Base-by-base conservation (phyloP, 2,113 vertebrate species). In the Tachysurus vachellii region DNA sequence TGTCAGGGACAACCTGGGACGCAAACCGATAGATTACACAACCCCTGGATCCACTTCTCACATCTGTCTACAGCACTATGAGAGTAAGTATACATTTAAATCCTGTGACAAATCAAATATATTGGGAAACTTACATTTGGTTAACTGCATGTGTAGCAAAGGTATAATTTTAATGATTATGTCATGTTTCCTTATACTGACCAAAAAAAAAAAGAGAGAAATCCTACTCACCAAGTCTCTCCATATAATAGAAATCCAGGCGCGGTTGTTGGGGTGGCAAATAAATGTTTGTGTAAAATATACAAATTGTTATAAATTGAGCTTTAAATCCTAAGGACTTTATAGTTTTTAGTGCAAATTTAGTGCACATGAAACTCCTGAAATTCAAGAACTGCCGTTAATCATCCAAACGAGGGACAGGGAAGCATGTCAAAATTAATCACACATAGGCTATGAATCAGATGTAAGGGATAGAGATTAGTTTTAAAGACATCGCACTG, bases 1-100 rank as follows among this genome's bases (percentile, higher is more conserved):
- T 0, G 95, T 95, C 0, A 91, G 94, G 0, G 97, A 99, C 92
- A 98, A 97, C 92, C 82, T 93, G 0, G 96, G 95, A 0, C 96
- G 89, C 84, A 98, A 94, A 12, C 97, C 97, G 0, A 88, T 95
- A 0, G 97, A 98, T 88, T 97, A 98, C 91, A 94, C 95, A 0
- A 88, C 92, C 85, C 92, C 94, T 21, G 95, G 91, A 70, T 96
- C 97, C 0, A 91, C 94, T 0, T 59, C 95, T 0, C 92, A 94
- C 14, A 88, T 91, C 88, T 95, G 96, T 93, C 94, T 99, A 7
- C 85, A 93, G 83, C 94, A 92, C 89, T 97, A 97, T 0, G 96
- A 97, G 92, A 95, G 97, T 98, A 91, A 95, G 94, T 21, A 47
- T 80, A 31, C 66, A 16, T 16, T 77, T 10, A 26, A 1, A 13